Percentiles rank a stretch among this genome's conserved stretches.
Evolutionary conservation across 2,113 vertebrate genomes (phyloP).

Genomic region (Atrichornis clamosus): DNA sequence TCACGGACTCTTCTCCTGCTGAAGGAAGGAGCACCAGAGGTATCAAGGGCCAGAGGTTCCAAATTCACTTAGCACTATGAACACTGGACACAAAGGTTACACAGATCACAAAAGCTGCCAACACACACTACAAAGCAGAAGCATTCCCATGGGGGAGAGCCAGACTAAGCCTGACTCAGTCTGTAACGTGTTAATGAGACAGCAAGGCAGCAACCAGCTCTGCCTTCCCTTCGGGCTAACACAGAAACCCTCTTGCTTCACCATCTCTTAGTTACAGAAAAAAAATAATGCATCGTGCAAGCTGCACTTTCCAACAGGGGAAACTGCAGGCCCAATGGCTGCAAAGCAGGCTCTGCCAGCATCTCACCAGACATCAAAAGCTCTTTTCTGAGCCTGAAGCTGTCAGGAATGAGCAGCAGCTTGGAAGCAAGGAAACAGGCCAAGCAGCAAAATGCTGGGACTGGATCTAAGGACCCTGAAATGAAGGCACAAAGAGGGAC

Average conservation of each 20-base stretch:
- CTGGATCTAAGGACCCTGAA: neutral
- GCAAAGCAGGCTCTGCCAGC: neutral
- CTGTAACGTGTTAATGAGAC: neutral
- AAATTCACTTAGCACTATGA: neutral
- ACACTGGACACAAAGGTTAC: neutral
- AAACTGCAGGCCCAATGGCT: constrained; percentile 1
- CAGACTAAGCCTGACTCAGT: neutral
- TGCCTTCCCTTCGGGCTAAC: constrained; percentile 21
- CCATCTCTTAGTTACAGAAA: neutral
- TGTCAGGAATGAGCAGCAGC: neutral
- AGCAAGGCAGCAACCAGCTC: neutral
- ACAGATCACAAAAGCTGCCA: neutral
- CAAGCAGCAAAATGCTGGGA: neutral
- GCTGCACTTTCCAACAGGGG: neutral
- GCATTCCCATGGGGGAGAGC: neutral
- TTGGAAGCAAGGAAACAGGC: neutral
- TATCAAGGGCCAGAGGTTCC: neutral
- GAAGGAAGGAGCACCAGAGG: neutral
- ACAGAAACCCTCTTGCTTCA: neutral
- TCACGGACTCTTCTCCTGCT: neutral
- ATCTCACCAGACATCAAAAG: constrained; percentile 33
- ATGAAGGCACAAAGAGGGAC: neutral
- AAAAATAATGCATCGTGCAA: neutral
- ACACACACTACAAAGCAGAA: neutral
- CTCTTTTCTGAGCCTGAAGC: neutral